Evolutionary conservation across 2,888 invertebrate genomes (phyloP).

Genomic region (Ornithoptera priamus): DNA sequence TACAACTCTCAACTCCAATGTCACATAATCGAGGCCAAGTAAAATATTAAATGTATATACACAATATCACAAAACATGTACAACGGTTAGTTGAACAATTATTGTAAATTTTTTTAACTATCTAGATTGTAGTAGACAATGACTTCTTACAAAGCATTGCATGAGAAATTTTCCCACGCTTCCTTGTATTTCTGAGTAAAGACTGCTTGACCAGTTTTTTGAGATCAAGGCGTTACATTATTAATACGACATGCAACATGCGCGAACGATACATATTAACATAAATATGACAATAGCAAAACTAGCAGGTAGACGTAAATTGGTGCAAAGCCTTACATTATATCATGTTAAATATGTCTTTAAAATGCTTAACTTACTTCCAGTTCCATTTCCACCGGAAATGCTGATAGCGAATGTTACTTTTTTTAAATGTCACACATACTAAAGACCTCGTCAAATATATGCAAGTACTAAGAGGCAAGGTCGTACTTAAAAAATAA

Average conservation of each 20-base stretch:
- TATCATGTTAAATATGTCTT: background rate
- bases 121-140: background rate
- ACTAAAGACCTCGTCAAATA: constrained; percentile 1
- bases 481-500: background rate
- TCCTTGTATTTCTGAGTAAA: constrained; percentile 3
- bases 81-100: background rate
- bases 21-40: background rate
- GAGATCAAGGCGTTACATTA: constrained; percentile 18
- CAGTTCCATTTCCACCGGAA: background rate
- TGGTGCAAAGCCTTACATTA: background rate
- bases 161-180: constrained; percentile 14
- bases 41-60: background rate
- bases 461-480: too few relatives aligned
- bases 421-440: background rate
- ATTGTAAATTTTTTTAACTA: background rate
- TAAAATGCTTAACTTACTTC: background rate
- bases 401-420: background rate
- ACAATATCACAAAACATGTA: background rate
- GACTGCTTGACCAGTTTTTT: constrained; percentile 14
- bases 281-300: constrained; percentile 8
- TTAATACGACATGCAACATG: background rate
- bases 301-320: background rate
- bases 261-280: constrained; percentile 6
- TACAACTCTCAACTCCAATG: background rate
- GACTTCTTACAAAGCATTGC: background rate